Evolutionary conservation across 2,113 vertebrate species (phyloP).

Genomic region (Pholis gunnellus): DNA sequence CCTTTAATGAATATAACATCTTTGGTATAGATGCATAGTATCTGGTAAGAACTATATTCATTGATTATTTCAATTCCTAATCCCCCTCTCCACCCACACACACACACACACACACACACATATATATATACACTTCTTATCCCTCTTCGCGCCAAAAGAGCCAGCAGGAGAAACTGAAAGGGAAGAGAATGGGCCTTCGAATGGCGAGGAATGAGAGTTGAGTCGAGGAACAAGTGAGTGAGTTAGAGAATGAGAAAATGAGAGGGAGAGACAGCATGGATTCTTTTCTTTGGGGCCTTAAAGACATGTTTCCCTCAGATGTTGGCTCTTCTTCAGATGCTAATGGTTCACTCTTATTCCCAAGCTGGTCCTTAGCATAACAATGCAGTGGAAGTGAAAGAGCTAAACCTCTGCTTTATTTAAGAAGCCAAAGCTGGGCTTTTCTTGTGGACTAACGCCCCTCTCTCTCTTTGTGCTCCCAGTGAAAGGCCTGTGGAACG

Average conservation of each 20-base stretch:
- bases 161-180: conserved; percentile 71
- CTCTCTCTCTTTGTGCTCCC: conserved; percentile 80
- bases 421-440: conserved; percentile 84
- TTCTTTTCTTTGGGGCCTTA: conserved; percentile 84
- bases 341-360: conserved; percentile 85
- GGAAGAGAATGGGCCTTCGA: conserved; percentile 71
- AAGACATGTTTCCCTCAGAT: conserved; percentile 86
- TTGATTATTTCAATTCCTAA: conserved; percentile 64
- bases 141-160: conserved; percentile 76
- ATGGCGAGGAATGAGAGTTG: conserved; percentile 74
- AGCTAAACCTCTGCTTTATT: conserved; percentile 87
- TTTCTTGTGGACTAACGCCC: conserved; percentile 85
- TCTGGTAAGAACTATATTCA: conserved; percentile 49
- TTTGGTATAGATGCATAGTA: conserved; percentile 38
- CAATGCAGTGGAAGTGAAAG: conserved; percentile 87
- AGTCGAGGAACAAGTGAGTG: conserved; percentile 80
- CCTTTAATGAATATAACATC: conserved; percentile 20
- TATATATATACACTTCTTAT: conserved; percentile 47
- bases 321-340: conserved; percentile 89
- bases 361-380: conserved; percentile 85
- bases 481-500: conserved; percentile 81
- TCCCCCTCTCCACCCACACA: conserved; percentile 42
- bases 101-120: conserved; percentile 31
- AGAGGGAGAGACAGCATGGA: conserved; percentile 84
- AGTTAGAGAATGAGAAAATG: conserved; percentile 81